These are phyloP conservation scores for Tetragonula carbonaria DNA, from an alignment of 2,888 invertebrate genomes.

Conservation along the genomic window DNA sequence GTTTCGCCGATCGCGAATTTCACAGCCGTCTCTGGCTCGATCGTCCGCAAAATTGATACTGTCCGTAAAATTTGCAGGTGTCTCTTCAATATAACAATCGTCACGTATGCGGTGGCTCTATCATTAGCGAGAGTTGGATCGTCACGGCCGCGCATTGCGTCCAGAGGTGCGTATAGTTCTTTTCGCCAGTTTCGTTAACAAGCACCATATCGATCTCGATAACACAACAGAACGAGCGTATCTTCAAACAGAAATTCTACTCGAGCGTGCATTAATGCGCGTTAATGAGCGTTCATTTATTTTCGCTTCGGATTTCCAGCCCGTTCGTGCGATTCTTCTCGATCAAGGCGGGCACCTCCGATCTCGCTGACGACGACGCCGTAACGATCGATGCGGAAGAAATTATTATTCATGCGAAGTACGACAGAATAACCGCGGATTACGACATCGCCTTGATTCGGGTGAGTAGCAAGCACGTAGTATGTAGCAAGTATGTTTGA, in stretches of 20 bases:
- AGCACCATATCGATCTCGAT: not conserved
- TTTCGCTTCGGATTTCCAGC: not conserved
- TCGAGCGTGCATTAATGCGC: not conserved
- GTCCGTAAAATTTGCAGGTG: conserved; percentile 69
- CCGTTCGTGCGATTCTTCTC: conserved; percentile 50
- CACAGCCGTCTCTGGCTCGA: not conserved
- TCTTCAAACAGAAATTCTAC: not conserved
- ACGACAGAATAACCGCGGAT: conserved; percentile 70
- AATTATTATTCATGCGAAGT: conserved; percentile 75
- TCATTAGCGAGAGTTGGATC: conserved; percentile 71
- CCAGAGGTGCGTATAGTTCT: conserved; percentile 51
- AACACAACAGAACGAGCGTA: too few species aligned
- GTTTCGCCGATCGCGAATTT: conserved; percentile 19
- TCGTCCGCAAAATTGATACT: conserved; percentile 41
- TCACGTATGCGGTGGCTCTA: conserved; percentile 73
- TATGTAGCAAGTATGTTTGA: not conserved
- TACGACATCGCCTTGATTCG: conserved; percentile 77
- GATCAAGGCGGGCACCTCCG: conserved; percentile 67
- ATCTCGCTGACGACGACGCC: conserved; percentile 62
- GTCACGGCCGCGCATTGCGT: conserved; percentile 76
- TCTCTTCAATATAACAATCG: conserved; percentile 73
- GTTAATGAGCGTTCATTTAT: not conserved
- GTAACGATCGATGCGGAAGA: conserved; percentile 60
- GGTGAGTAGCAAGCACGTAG: conserved; percentile 48
- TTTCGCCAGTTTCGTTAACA: conserved; percentile 18